phyloP scores from a whole-genome alignment of 2,797 vertebrate genomes.

The Semotilus atromaculatus region DNA sequence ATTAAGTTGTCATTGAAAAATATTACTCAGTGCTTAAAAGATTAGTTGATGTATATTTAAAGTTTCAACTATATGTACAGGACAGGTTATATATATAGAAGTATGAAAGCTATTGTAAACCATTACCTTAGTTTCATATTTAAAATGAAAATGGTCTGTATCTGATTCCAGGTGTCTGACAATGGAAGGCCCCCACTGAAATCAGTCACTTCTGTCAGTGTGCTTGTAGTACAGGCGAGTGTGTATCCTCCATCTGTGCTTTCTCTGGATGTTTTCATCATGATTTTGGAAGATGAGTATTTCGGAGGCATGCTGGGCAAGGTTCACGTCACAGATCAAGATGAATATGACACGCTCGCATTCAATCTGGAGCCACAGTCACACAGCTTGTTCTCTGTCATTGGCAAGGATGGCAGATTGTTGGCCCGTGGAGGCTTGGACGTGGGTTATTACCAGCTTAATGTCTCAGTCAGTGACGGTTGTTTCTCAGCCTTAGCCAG shows the following conservation, averaged over 20 bases:
- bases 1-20: background rate
- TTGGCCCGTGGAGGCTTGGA: slow-evolving; percentile 81
- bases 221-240: slow-evolving; percentile 83
- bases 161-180: slow-evolving; percentile 77
- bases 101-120: background rate
- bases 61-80: background rate
- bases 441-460: slow-evolving; percentile 81
- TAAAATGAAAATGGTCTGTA: background rate
- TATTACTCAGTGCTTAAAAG: background rate
- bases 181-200: slow-evolving; percentile 82
- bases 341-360: slow-evolving; percentile 83
- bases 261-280: slow-evolving; percentile 85
- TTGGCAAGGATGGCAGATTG: slow-evolving; percentile 81
- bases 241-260: slow-evolving; percentile 82
- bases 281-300: slow-evolving; percentile 81
- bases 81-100: background rate
- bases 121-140: background rate
- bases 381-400: slow-evolving; percentile 79
- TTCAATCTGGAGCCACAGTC: slow-evolving; percentile 76
- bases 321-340: slow-evolving; percentile 85
- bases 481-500: slow-evolving; percentile 77
- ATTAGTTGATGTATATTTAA: background rate
- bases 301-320: slow-evolving; percentile 85
- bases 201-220: slow-evolving; percentile 77
- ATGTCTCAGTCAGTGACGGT: slow-evolving; percentile 84